Base-by-base conservation (phyloP, 2,797 vertebrate species). In the Malacoraja senta region DNA sequence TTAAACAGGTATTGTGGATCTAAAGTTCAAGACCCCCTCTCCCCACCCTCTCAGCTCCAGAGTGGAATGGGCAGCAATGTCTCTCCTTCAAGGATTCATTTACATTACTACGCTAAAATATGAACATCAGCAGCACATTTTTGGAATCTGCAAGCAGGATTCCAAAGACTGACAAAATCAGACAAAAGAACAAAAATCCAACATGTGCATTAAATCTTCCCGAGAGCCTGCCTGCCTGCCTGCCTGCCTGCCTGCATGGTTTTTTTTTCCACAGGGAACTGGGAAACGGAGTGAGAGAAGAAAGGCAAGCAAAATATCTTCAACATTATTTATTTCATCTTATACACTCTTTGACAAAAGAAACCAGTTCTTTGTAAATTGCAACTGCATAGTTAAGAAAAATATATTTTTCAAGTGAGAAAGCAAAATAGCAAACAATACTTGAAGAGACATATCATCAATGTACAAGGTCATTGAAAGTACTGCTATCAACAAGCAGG, bases 291-390 rank as follows among this genome's bases (percentile, higher is more conserved):
- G 1, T 35, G 15, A 29, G 26, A 63, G 7, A 58, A 86, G 58
- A 84, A 61, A 58, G 38, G 53, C 63, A 88, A 68, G 32, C 8
- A 8, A 21, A 65, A 88, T 9, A n/a, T 1, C 29, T 68, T 68
- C 19, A 91, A 68, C 32, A 35, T 71, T 65, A 21, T 29, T 71
- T 53, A 92, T 74, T 74, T 58, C n/a, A 92, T 15, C 24, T 76
- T 74, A 53, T 71, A 76, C 72, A 76, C 8, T n/a, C 65, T 74
- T 92, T 76, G 38, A 76, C 2, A 1, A 76, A 74, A 92, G 68
- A 92, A 92, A 92, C 90, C 71, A 92, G 90, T 76, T 92, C 84
- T 88, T 88, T 32, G 61, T 61, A n/a, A 71, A 91, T 71, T 86
- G 9, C 9, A 86, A 17, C 10, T 24, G 44, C 53, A 84, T 26